Evolutionary conservation across 2,113 vertebrate genomes (phyloP).

Genomic region (Phocoena sinus): DNA sequence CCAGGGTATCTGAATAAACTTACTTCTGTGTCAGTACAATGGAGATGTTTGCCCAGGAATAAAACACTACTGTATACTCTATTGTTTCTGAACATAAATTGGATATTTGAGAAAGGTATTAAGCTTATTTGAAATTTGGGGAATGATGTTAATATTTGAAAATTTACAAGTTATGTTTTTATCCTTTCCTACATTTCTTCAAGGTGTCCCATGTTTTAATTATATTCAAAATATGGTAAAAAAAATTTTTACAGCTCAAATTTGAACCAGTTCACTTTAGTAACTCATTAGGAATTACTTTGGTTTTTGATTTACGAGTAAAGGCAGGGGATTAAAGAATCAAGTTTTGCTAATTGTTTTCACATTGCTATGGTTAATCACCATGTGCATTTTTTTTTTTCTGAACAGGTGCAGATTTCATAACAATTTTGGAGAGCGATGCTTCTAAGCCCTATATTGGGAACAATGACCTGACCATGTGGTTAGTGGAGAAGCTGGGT

Average conservation of each 20-base stretch:
- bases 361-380: not conserved
- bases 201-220: not conserved
- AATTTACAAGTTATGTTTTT: not conserved
- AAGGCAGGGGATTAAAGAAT: not conserved
- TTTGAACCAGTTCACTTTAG: not conserved
- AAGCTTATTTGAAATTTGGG: not conserved
- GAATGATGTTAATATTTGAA: constrained; percentile 15
- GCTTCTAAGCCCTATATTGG: constrained; percentile 82
- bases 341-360: not conserved
- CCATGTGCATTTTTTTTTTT: not conserved
- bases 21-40: not conserved
- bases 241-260: not conserved
- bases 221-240: not conserved
- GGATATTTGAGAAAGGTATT: not conserved
- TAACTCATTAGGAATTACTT: not conserved
- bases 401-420: constrained; percentile 80
- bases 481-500: constrained; percentile 80
- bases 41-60: not conserved
- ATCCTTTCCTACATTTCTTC: not conserved
- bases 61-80: not conserved
- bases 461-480: constrained; percentile 82
- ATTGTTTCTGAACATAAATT: not conserved
- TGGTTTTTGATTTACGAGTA: not conserved
- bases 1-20: not conserved
- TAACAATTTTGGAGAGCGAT: constrained; percentile 83